phyloP scores from a whole-genome alignment of 2,113 vertebrate species.

The Tichodroma muraria region DNA sequence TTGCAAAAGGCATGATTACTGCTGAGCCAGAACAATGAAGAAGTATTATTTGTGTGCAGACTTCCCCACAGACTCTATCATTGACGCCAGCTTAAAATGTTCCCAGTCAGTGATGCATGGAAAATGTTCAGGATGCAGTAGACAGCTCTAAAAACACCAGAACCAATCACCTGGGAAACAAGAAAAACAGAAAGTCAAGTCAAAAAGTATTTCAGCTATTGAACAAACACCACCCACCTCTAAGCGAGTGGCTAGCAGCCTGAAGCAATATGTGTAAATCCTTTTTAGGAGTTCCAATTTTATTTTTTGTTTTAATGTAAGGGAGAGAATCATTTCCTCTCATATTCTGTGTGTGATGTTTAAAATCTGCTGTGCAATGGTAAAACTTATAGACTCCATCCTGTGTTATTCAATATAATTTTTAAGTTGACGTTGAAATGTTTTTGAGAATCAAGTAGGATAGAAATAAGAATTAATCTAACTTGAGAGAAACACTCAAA shows the following conservation, averaged over 20 bases:
- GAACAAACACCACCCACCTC: slow-evolving; percentile 44
- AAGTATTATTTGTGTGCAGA: neutral
- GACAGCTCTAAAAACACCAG: slow-evolving; percentile 51
- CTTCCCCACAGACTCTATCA: slow-evolving; percentile 41
- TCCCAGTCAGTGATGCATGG: slow-evolving; percentile 52
- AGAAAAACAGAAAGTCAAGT: slow-evolving; percentile 57
- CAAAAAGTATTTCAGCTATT: slow-evolving; percentile 40
- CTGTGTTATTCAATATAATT: neutral
- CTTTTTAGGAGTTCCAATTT: slow-evolving; percentile 32
- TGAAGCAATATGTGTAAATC: slow-evolving; percentile 46
- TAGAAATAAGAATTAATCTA: neutral
- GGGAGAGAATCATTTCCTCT: neutral
- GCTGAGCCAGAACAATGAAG: slow-evolving; percentile 28
- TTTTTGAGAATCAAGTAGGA: neutral
- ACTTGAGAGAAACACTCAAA: neutral
- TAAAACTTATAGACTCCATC: neutral
- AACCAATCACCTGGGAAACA: slow-evolving; percentile 63
- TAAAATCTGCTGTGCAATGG: neutral
- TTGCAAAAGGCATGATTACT: slow-evolving; percentile 1
- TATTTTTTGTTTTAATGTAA: neutral
- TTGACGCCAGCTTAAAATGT: slow-evolving; percentile 59
- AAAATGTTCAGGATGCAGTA: slow-evolving; percentile 60
- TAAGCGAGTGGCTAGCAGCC: slow-evolving; percentile 34
- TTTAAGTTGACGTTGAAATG: neutral
- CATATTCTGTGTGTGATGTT: neutral